Evolutionary conservation across 2,113 vertebrate genomes (phyloP), one percentile per base, ranked within the genome.

Genomic region (Pelodiscus sinensis): DNA sequence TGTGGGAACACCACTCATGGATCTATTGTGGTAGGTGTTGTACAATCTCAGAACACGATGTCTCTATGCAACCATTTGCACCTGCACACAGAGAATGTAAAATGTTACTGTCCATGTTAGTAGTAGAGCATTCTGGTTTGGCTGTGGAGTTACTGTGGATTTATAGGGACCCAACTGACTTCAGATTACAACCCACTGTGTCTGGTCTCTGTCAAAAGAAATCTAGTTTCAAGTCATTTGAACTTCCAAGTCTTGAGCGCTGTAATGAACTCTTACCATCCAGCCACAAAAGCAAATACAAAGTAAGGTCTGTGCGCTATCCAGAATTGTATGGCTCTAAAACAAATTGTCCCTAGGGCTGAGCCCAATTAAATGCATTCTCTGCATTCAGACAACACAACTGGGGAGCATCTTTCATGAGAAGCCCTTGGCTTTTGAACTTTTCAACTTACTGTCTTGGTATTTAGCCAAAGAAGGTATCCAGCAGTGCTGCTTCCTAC

Each of bases 391-490:
- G 78, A 78, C 0, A 0, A 65, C 84, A 79, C 80, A 0, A 0
- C 0, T 2, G 84, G 90, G 86, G 1, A 1, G 90, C 82, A 27
- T 79, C 93, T 92, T 91, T 95, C 5, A 5, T 68, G 91, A 87
- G 83, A 82, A 86, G 85, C 79, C 38, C 27, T 94, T 86, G 93
- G 86, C 52, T 15, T 94, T 93, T 97, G 97, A 97, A 96, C 97
- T 97, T 97, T 97, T 97, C 94, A 97, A 96, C 94, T 95, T 94
- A 89, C 95, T 97, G 97, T 96, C 35, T 95, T 97, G 96, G 95
- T 96, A 95, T 96, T 90, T 96, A 95, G 96, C 94, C 95, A 97
- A 97, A 96, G 94, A 96, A 96, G 94, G 92, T 96, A 92, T 95
- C 96, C 91, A 82, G 62, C 54, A 86, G 91, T 84, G 38, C 78